Evolutionary conservation across 1,140 invertebrate genomes (phyloP), one percentile per base, ranked within the genome.

Genomic region (Neodiprion fabricii): DNA sequence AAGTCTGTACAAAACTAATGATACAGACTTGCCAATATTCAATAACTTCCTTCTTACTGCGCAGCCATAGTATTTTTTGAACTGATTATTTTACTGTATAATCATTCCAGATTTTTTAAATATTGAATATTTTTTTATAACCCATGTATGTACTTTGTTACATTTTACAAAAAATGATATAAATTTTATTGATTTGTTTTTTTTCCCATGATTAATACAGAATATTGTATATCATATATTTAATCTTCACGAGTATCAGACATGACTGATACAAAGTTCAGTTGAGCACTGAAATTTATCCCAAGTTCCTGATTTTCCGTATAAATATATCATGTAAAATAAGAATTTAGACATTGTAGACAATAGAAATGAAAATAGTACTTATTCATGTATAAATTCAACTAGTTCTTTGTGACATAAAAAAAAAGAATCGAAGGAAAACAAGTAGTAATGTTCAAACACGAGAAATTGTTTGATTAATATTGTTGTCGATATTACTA

Each of bases 401-500:
- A 40, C 28, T 40, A 40, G 28, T 40, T 40, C 5, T 40, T 40
- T 5, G 28, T 1, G 28, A 1, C 17, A 61, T n/a, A 65, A 17
- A 14, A 65, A 65, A 65, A 65, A 65, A 3, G 17, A 65, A 65
- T 7, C 12, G 12, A 65, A 65, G 12, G 61, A 65, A 14, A 17
- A 17, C 7, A 69, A 69, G 4, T 61, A 61, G 53, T 14, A 69
- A 17, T 47, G 7, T 69, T 69, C 12, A 21, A 11, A 12, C 67
- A 23, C n/a, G 14, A 12, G 11, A 69, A 69, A 47, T 69, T 23
- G 67, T 69, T 69, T 12, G 11, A 40, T 40, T 5, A 23, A 69
- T 69, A 7, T 69, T 47, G n/a, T 72, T 65, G 10, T 66, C 21
- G 21, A 72, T 17, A 40, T 53, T 73, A 71, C 40, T 53, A 74